These are phyloP conservation scores for Vulpes lagopus DNA, from an alignment of 2,113 vertebrate species.

Conservation along the genomic window DNA sequence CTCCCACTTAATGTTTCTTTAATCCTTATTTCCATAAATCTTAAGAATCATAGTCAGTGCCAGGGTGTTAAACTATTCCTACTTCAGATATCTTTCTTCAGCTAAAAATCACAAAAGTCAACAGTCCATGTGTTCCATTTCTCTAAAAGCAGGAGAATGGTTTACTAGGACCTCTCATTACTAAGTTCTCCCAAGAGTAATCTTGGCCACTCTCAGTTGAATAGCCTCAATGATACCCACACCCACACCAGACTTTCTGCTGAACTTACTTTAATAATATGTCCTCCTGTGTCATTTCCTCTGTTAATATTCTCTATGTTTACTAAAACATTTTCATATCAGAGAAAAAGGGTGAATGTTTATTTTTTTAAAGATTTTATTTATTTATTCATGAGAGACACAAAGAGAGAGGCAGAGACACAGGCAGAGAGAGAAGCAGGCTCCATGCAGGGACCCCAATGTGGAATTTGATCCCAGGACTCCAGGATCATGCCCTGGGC, in stretches of 20 bases:
- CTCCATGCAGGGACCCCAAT: too few species aligned
- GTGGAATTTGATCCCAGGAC: too few species aligned
- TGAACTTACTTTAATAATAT: not conserved
- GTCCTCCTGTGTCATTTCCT: not conserved
- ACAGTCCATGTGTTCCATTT: not conserved
- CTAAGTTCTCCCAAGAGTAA: not conserved
- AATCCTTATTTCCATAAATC: not conserved
- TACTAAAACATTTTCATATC: not conserved
- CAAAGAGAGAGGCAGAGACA: too few species aligned
- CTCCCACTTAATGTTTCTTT: not conserved
- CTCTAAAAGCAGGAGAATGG: not conserved
- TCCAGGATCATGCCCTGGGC: too few species aligned
- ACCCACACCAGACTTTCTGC: not conserved
- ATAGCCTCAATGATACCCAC: not conserved
- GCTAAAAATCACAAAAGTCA: not conserved
- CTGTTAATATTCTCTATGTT: not conserved
- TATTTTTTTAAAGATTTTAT: too few species aligned
- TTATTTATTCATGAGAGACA: too few species aligned
- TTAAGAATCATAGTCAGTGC: not conserved
- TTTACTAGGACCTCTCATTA: not conserved
- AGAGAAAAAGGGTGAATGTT: not conserved
- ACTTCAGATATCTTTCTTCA: not conserved
- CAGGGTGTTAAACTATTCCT: not conserved
- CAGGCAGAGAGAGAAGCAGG: too few species aligned
- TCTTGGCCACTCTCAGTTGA: not conserved